Evolutionary conservation across 1,140 invertebrate species (phyloP).

Genomic region (Anoplolepis gracilipes): DNA sequence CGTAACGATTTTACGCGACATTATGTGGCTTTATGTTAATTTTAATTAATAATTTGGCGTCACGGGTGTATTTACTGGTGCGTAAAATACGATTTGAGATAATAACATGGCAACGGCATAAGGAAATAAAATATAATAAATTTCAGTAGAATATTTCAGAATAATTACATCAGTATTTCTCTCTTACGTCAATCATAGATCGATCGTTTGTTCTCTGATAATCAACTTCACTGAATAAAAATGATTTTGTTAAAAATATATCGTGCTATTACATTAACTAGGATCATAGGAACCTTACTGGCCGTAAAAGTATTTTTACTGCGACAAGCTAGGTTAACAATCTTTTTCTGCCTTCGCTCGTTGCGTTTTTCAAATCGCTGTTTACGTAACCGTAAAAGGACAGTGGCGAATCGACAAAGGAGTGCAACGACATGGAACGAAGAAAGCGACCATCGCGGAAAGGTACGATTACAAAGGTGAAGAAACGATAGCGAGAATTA

Average conservation of each 20-base stretch:
- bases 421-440: constrained; percentile 45
- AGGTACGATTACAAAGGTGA: constrained; percentile 38
- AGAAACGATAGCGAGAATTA: constrained; percentile 71
- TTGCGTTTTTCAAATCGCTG: constrained; percentile 34
- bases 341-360: neutral
- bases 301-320: constrained; percentile 61
- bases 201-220: constrained; percentile 19
- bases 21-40: constrained; percentile 52
- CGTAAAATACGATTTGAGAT: constrained; percentile 39
- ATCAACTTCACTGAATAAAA: neutral
- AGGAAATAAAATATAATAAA: constrained; percentile 16
- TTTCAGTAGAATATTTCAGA: constrained; percentile 1
- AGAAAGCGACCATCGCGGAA: constrained; percentile 46
- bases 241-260: constrained; percentile 41
- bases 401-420: constrained; percentile 44
- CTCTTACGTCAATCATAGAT: neutral
- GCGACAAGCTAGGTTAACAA: constrained; percentile 21
- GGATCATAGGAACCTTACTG: constrained; percentile 26
- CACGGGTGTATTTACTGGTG: constrained; percentile 36
- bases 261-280: constrained; percentile 48
- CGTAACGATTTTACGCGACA: constrained; percentile 34
- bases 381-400: constrained; percentile 64
- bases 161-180: constrained; percentile 3
- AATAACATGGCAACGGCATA: neutral
- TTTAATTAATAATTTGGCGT: constrained; percentile 56